Evolutionary conservation across 2,113 vertebrate genomes (phyloP).

Genomic region (Corythoichthys intestinalis): DNA sequence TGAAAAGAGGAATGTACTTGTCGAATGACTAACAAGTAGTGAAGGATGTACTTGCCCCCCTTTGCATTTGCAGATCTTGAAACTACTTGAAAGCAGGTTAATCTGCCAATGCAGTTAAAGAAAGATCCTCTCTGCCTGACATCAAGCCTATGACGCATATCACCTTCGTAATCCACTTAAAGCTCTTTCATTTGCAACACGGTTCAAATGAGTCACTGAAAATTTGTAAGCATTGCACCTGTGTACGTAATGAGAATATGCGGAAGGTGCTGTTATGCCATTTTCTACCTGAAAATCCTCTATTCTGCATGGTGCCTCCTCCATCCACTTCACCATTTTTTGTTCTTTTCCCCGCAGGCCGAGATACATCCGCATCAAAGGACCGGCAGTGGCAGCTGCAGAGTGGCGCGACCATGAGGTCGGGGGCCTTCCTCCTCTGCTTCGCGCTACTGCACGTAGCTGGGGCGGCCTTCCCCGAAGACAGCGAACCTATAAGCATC

Average conservation of each 20-base stretch:
- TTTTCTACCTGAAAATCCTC: background rate
- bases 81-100: slow-evolving; percentile 35
- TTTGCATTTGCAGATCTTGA: slow-evolving; percentile 22
- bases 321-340: background rate
- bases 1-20: slow-evolving; percentile 9
- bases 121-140: slow-evolving; percentile 54
- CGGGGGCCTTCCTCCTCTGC: slow-evolving; percentile 96
- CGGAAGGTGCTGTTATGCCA: background rate
- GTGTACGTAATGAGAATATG: background rate
- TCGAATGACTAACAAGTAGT: slow-evolving; percentile 34
- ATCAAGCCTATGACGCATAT: slow-evolving; percentile 68
- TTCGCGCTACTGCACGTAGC: slow-evolving; percentile 90
- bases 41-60: slow-evolving; percentile 38
- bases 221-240: slow-evolving; percentile 34
- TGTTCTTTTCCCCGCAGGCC: slow-evolving; percentile 73
- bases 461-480: slow-evolving; percentile 97
- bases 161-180: slow-evolving; percentile 65
- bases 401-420: slow-evolving; percentile 91
- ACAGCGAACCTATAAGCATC: slow-evolving; percentile 98
- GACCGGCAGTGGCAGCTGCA: slow-evolving; percentile 65
- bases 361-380: slow-evolving; percentile 83
- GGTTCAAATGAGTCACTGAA: slow-evolving; percentile 54
- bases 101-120: slow-evolving; percentile 29
- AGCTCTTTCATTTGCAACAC: slow-evolving; percentile 44
- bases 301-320: background rate